Base-by-base conservation (phyloP, 2,797 vertebrate species). In the Pangasius krempfi region DNA sequence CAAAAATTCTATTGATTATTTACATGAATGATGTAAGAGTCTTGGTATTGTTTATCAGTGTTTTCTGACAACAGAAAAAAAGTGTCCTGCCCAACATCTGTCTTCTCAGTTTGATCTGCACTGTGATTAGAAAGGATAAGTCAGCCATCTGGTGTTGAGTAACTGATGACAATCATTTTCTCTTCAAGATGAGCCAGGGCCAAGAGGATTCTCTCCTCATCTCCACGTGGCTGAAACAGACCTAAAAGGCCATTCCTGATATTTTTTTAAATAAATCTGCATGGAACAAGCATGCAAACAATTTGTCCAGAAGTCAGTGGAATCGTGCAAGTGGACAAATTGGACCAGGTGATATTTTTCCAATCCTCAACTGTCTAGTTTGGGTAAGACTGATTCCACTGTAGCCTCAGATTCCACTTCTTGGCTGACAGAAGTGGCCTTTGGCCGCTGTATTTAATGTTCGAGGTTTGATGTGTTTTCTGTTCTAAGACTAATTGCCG, bases 61-160 rank as follows among this genome's bases (percentile, higher is more conserved):
- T 80, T 66, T 83, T 68, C 30, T 47, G 40, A 64, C 60, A 25
- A 64, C 54, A 58, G 7, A 33, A 56, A 80, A 80, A 44, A n/a
- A 70, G n/a, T 20, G 25, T 62, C 72, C 66, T 60, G 68, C 68
- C 64, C 70, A 89, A 89, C 88, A 89, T 86, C 85, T 89, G 88
- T 20, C 27, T 52, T 60, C 13, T 52, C 5, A 56, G 37, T 33
- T 66, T 72, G 9, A 25, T 66, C 64, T 10, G 86, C 16, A 25
- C 54, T 52, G 16, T 54, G 37, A 54, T 66, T 68, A 58, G 54
- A 44, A 72, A 16, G 40, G 14, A 84, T 56, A 22, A 50, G 30
- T 84, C 58, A 27, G 56, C 70, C 85, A 86, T 84, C 79, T 83
- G 78, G 37, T 33, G 27, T 75, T 84, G 56, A 54, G 20, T 76